Evolutionary conservation across 2,113 vertebrate species (phyloP).

Genomic region (Mustelus asterias): DNA sequence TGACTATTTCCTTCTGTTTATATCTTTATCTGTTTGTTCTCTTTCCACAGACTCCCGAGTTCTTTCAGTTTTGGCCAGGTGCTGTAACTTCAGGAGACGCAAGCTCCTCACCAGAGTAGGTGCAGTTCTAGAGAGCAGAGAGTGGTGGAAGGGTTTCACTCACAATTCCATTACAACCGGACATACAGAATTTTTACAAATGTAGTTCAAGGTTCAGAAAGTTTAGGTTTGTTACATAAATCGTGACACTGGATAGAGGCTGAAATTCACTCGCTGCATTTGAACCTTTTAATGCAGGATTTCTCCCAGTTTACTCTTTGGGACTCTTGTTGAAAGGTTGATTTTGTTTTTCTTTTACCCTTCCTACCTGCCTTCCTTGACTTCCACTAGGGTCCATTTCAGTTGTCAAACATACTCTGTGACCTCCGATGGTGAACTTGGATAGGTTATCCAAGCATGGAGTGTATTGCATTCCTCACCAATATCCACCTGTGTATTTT

Average conservation of each 20-base stretch:
- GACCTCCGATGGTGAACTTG: background rate
- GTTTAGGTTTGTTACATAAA: background rate
- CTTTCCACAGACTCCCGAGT: slow-evolving; percentile 39
- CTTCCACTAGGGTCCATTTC: background rate
- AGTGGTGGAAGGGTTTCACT: background rate
- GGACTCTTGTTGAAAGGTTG: background rate
- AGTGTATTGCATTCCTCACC: background rate
- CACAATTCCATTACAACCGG: slow-evolving; percentile 34
- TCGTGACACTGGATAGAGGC: background rate
- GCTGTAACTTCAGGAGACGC: slow-evolving; percentile 65
- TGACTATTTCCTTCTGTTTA: background rate
- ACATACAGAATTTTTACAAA: background rate
- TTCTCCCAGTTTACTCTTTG: background rate
- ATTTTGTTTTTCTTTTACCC: background rate
- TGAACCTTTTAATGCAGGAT: background rate
- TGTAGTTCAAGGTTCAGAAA: background rate
- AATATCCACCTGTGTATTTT: background rate
- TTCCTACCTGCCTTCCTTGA: background rate
- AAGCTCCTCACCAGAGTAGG: slow-evolving; percentile 84
- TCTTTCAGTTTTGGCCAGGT: slow-evolving; percentile 84
- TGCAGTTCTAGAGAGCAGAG: slow-evolving; percentile 42
- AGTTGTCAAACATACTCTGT: background rate
- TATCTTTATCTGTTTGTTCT: background rate
- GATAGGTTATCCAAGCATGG: background rate
- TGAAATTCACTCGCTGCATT: background rate